Conservation (phyloP, 2,888 invertebrate species). For the Chloroclystis v-ata region DNA sequence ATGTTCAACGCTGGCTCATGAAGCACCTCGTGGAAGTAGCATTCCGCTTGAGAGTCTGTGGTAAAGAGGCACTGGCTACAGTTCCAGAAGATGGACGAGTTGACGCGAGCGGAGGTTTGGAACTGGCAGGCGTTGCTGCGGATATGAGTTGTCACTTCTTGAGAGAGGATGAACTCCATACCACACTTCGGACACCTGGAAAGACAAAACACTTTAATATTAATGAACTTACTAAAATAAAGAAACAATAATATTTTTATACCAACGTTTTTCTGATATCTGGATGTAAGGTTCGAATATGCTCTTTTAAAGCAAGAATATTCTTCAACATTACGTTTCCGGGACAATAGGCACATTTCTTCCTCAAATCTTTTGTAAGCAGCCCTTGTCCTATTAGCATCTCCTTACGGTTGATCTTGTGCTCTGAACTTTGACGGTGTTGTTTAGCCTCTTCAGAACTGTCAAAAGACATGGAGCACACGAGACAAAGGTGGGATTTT, state of each 20-base stretch:
- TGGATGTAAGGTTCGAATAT: slow-evolving; percentile 79
- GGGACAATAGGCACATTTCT: slow-evolving; percentile 80
- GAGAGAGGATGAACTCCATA: slow-evolving; percentile 81
- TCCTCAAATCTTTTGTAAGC: slow-evolving; percentile 56
- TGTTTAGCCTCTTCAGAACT: slow-evolving; percentile 79
- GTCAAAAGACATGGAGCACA: slow-evolving; percentile 81
- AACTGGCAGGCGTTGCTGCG: slow-evolving; percentile 78
- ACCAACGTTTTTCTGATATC: slow-evolving; percentile 80
- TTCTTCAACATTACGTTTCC: slow-evolving; percentile 66
- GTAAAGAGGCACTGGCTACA: slow-evolving; percentile 81
- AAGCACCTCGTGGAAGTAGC: slow-evolving; percentile 84
- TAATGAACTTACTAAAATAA: too few species aligned
- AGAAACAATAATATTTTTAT: too few species aligned
- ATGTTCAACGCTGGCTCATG: slow-evolving; percentile 72
- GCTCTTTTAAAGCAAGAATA: slow-evolving; percentile 79
- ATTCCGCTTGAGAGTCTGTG: slow-evolving; percentile 82
- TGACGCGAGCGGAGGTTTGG: slow-evolving; percentile 34
- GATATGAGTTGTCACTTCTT: slow-evolving; percentile 86
- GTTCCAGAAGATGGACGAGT: slow-evolving; percentile 61
- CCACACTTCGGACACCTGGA: slow-evolving; percentile 86
- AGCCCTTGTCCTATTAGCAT: slow-evolving; percentile 56
- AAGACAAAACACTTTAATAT: slow-evolving; percentile 19
- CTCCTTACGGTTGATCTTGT: slow-evolving; percentile 78
- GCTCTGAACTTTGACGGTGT: slow-evolving; percentile 82
- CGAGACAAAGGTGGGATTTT: slow-evolving; percentile 81